Conservation (phyloP, 2,797 vertebrate species). For the Anabas testudineus region DNA sequence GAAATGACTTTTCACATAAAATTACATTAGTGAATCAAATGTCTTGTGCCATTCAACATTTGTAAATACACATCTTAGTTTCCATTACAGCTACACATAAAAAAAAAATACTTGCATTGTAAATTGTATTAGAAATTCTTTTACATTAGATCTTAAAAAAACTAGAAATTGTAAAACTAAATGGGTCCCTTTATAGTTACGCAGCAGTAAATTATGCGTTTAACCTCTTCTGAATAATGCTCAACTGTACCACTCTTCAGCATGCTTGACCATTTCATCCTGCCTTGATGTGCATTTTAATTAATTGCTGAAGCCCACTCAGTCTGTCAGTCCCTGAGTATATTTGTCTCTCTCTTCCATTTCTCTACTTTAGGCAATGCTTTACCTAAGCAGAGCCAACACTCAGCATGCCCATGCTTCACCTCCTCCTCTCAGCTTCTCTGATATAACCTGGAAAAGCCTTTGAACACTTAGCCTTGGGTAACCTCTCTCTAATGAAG, state of each 20-base stretch:
- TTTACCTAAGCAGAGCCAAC: conserved; percentile 15
- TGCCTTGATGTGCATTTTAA: conserved; percentile 39
- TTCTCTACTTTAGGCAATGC: conserved; percentile 19
- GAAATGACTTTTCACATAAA: too few species aligned
- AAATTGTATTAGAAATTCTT: too few species aligned
- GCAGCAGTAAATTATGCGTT: conserved; percentile 39
- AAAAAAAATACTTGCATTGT: too few species aligned
- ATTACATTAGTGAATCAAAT: conserved; percentile 2
- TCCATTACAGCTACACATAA: too few species aligned
- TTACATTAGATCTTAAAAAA: conserved; percentile 12
- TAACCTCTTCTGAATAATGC: conserved; percentile 33
- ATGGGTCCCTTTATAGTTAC: conserved; percentile 15
- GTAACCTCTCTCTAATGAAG: conserved; percentile 66
- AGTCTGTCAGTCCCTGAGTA: conserved; percentile 7
- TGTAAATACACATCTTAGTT: too few species aligned
- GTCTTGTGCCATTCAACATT: background rate
- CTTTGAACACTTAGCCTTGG: conserved; percentile 61
- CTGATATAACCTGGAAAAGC: conserved; percentile 45
- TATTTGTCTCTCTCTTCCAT: conserved; percentile 13
- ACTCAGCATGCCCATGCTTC: conserved; percentile 26
- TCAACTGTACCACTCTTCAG: conserved; percentile 38
- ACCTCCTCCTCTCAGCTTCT: conserved; percentile 46
- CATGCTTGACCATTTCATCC: conserved; percentile 46
- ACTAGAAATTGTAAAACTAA: conserved; percentile 13
- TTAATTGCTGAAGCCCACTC: conserved; percentile 39